Evolutionary conservation across 2,888 invertebrate genomes (phyloP), one percentile per base, ranked within the genome.

Genomic region (Caenorhabditis drosophilae): DNA sequence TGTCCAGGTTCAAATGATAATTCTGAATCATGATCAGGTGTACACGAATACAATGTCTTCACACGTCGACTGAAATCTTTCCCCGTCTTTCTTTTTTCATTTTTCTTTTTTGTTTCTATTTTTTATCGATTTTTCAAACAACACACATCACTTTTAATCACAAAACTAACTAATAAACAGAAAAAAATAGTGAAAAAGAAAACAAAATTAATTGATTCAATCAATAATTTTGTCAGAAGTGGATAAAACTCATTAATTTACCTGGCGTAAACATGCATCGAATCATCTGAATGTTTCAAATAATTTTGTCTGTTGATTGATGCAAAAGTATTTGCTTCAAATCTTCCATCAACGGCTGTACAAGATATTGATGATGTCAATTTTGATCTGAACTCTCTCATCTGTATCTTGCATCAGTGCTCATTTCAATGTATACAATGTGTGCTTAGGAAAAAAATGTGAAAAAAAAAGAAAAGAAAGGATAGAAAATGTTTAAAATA

Each of bases 1-100:
- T 95, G 92, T 88, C 97, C 96, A 70, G 96, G 94, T 87, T 95
- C 93, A 87, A 97, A 97, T 26, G 94, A 94, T 76, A 97, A 87
- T 88, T 97, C 97, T 70, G 93, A 92, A 84, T 93, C 93, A 86
- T 93, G 92, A 87, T 95, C 96, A 54, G 94, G 96, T 76, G 93
- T 88, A 85, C 97, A 97, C 50, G 93, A 92, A 86, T 95, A 97
- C 75, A 97, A 87, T 51, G 97, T 96, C 83, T 94, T 89, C 67
- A 95, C 96, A 84, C 92, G 89, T 85, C 91, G 58, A 44, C 82
- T 80, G 67, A 53, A 77, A 77, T 36, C 2, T 45, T n/a, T n/a
- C n/a, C n/a, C n/a, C n/a, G n/a, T n/a, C n/a, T n/a, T n/a, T n/a
- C n/a, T n/a, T n/a, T n/a, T n/a, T n/a, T n/a, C n/a, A n/a, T n/a